Evolutionary conservation across 2,113 vertebrate species (phyloP).

Genomic region (Oceanites oceanicus): DNA sequence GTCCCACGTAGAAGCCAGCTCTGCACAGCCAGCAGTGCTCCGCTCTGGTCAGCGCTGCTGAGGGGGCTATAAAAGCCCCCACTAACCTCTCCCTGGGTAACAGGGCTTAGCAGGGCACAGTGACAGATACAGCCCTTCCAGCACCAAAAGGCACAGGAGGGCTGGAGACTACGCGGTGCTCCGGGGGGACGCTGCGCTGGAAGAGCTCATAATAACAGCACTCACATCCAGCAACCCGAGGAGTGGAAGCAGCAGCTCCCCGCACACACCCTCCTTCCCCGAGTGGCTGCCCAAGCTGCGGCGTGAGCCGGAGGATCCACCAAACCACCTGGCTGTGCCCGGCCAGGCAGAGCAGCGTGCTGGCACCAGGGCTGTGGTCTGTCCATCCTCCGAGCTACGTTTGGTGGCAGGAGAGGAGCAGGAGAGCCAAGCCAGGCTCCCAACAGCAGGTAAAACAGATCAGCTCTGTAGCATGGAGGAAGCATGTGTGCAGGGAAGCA

Average conservation of each 20-base stretch:
- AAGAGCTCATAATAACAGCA: not conserved
- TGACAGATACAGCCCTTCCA: not conserved
- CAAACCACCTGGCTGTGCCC: not conserved
- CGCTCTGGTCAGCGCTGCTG: not conserved
- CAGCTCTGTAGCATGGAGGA: not conserved
- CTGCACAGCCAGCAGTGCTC: not conserved
- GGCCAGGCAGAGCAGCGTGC: not conserved
- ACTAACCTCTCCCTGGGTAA: not conserved
- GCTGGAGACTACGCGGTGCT: not conserved
- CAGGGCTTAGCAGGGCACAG: not conserved
- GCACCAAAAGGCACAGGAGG: not conserved
- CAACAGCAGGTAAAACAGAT: not conserved
- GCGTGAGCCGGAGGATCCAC: not conserved
- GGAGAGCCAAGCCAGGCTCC: not conserved
- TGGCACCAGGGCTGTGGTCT: not conserved
- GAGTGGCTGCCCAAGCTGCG: not conserved
- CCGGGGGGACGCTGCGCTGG: rapidly evolving
- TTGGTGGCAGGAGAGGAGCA: not conserved
- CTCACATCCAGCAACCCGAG: not conserved
- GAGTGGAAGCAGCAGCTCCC: not conserved
- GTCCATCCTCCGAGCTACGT: not conserved
- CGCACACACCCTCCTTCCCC: not conserved
- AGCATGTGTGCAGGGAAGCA: not conserved
- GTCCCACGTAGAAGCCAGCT: not conserved
- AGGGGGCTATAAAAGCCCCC: not conserved